A percentile compares a stretch with the other conserved stretches of the same genome.
phyloP scores from a whole-genome alignment of 2,888 invertebrate genomes.

The Euproctis similis region DNA sequence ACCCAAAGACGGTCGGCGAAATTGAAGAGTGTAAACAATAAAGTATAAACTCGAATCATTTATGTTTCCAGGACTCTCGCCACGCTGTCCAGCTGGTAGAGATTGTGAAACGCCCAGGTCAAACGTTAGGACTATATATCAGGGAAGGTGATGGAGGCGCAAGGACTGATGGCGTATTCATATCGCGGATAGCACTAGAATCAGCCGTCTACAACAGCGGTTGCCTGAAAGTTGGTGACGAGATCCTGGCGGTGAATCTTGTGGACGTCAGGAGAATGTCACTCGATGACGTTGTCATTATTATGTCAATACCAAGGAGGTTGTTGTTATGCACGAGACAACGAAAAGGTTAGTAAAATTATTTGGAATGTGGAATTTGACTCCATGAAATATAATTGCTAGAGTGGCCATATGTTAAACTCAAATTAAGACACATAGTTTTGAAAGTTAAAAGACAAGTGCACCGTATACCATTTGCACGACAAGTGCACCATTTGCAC shows the following conservation, averaged over 20 bases:
- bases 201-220: slow-evolving; percentile 98
- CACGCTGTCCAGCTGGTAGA: slow-evolving; percentile 94
- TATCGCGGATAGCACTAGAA: slow-evolving; percentile 92
- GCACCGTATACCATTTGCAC: too few relatives aligned
- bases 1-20: too few relatives aligned
- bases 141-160: slow-evolving; percentile 99
- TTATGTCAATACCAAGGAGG: slow-evolving; percentile 98
- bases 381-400: too few relatives aligned
- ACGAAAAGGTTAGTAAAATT: slow-evolving; percentile 75
- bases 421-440: too few relatives aligned
- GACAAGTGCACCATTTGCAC: too few relatives aligned
- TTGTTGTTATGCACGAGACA: slow-evolving; percentile 95
- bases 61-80: slow-evolving; percentile 79
- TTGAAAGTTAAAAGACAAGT: too few relatives aligned
- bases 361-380: too few relatives aligned
- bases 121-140: slow-evolving; percentile 97
- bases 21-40: too few relatives aligned
- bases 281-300: slow-evolving; percentile 98
- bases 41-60: too few relatives aligned
- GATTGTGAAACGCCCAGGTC: slow-evolving; percentile 98
- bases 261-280: slow-evolving; percentile 99
- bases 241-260: slow-evolving; percentile 97
- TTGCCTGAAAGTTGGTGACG: slow-evolving; percentile 97
- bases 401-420: too few relatives aligned
- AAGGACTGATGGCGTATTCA: slow-evolving; percentile 96